Conservation (phyloP, 2,113 vertebrate genomes). For the Hipposideros armiger region DNA sequence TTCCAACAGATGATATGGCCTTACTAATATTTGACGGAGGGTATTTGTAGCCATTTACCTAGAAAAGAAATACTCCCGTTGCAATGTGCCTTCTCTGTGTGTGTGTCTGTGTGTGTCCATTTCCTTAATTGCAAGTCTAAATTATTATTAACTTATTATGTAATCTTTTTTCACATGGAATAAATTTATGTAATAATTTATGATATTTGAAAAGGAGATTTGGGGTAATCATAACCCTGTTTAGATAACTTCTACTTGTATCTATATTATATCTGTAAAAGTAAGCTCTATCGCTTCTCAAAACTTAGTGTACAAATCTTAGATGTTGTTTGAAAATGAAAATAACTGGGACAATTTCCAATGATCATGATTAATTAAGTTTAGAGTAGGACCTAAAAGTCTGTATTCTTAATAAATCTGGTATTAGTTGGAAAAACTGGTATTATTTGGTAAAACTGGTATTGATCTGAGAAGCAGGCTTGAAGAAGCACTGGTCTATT, state of each 20-base stretch:
- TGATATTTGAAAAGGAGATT: background rate
- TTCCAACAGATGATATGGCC: background rate
- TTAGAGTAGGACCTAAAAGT: background rate
- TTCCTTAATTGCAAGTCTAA: background rate
- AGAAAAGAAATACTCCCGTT: background rate
- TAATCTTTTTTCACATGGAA: background rate
- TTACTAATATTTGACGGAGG: background rate
- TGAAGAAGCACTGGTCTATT: background rate
- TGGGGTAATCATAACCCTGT: background rate
- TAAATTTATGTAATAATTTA: background rate
- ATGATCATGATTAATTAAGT: background rate
- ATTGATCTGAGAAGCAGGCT: background rate
- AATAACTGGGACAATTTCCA: background rate
- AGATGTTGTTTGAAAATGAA: background rate
- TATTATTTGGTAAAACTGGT: background rate
- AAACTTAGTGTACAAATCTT: background rate
- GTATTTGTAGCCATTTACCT: background rate
- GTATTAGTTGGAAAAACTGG: background rate
- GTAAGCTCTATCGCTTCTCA: background rate
- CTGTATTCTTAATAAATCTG: background rate
- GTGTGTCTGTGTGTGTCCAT: background rate
- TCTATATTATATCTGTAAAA: background rate
- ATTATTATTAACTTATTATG: background rate
- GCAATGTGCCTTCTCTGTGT: accelerated
- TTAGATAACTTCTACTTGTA: background rate